Percentiles rank a stretch among this genome's conserved stretches.
Evolutionary conservation across 2,113 vertebrate species (phyloP).

Genomic region (Mormyrus lacerda): DNA sequence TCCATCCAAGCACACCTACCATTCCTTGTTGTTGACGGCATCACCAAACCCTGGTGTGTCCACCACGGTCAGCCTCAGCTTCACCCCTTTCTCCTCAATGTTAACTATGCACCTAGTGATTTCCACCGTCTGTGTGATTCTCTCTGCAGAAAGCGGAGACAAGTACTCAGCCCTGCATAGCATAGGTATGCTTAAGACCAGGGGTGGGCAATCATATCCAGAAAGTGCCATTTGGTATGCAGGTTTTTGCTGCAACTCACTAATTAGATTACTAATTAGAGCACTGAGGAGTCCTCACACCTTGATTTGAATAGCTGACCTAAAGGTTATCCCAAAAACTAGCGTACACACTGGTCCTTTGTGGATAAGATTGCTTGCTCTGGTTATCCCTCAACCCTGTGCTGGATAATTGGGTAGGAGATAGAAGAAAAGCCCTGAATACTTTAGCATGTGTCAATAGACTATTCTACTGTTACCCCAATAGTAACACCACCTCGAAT

Average conservation of each 20-base stretch:
- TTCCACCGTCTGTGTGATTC: constrained; percentile 57
- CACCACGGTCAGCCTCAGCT: constrained; percentile 58
- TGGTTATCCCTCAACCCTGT: background rate
- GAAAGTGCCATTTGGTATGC: background rate
- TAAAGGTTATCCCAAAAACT: background rate
- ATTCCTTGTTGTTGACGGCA: constrained; percentile 55
- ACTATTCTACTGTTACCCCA: background rate
- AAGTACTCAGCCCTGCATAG: background rate
- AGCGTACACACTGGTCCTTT: background rate
- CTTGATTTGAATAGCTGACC: background rate
- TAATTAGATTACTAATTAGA: background rate
- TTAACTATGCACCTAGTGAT: constrained; percentile 73
- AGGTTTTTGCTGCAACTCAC: background rate
- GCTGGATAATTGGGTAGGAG: background rate
- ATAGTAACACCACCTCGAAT: background rate
- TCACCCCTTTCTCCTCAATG: constrained; percentile 89
- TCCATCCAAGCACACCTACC: constrained; percentile 28
- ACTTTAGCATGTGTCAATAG: background rate
- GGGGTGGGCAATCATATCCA: background rate
- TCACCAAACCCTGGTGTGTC: constrained; percentile 69
- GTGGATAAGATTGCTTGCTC: background rate
- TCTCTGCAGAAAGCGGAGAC: constrained; percentile 41
- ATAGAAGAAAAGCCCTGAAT: background rate
- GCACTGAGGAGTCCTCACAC: background rate
- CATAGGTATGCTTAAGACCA: background rate